Base-by-base conservation (phyloP, 2,797 vertebrate genomes). In the Champsocephalus gunnari region DNA sequence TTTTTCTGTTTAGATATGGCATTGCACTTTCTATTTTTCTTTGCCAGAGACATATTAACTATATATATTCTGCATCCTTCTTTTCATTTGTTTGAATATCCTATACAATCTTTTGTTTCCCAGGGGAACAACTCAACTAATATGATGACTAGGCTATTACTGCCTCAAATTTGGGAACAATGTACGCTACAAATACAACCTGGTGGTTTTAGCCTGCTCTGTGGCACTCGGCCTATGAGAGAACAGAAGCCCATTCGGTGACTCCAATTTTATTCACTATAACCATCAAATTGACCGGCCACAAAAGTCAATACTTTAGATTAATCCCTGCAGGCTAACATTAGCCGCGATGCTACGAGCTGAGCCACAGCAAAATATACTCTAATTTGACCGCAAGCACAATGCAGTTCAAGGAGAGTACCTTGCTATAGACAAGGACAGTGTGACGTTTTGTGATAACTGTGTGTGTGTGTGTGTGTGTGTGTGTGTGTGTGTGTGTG, bases 281-380 rank as follows among this genome's bases (percentile, higher is more conserved):
- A 71, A 59, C n/a, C 41, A 53, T 51, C 9, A 72, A n/a, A 64
- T 5, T 38, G 55, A 50, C 9, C 14, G 21, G 9, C 7, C 21
- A 57, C 7, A 60, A 54, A 73, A 66, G 45, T 55, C 48, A 70
- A 65, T 59, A 54, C 8, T 54, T 66, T 2, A 56, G 19, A 65
- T 59, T 47, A 59, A 53, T 66, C 38, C n/a, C 28, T 71, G 59
- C 4, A 41, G 71, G 12, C 58, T 51, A 69, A 51, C n/a, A 49
- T 63, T 45, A 59, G 17, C 58, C 47, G 59, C 19, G 0, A 1
- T 47, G 48, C 53, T 66, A 32, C 41, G 61, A n/a, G n/a, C 16
- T 2, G 34, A 55, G 13, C 34, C 19, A 44, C 12, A 55, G 47
- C 2, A 53, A 60, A 8, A 21, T 50, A 45, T 41, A 44, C 17